Evolutionary conservation across 1,140 invertebrate species (phyloP), one percentile per base, ranked within the genome.

Genomic region (Rhagoletis pomonella): DNA sequence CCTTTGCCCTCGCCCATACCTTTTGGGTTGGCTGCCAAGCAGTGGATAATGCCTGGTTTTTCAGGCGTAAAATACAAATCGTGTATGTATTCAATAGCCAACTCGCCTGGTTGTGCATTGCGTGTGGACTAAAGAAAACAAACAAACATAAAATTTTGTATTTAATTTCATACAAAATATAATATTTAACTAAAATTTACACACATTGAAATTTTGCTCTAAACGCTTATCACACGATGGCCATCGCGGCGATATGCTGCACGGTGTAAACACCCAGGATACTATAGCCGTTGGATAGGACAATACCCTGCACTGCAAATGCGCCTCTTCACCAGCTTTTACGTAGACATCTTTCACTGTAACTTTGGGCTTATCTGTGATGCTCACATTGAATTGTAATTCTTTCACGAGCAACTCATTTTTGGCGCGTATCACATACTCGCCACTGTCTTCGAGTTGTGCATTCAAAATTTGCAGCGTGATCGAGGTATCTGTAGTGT

Each of bases 251-350:
- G 88, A 84, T 10, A 92, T 87, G 12, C 62, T 88, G 85, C 94
- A 94, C 6, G 91, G 90, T 14, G 91, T 88, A 87, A 93, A 95
- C 5, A 77, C 90, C 94, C 95, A 95, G 5, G 90, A 92, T 14
- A 95, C 93, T 2, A 92, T 88, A 0, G 95, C 93, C 6, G 88
- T 42, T 2, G 95, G 95, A 92, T 93, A 94, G 0, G 93, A 93
- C n/a, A 89, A 89, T 3, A 94, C 93, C 17, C 88, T n/a, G 88
- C 95, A 95, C 44, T 89, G 88, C 7, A 95, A 89, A 39, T 90
- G 89, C 0, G 92, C 92, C 9, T 87, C 88, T 60, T 91, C 88
- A 19, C 94, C 93, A 12, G 90, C 90, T 9, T 93, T 88, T 73
- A 95, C 94, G 19, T 93, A 89, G 12, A 93, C 89, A 87, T 91